Percentiles rank a stretch among this genome's conserved stretches.
Evolutionary conservation across 2,888 invertebrate species (phyloP).

Genomic region (Anoncus sp.): DNA sequence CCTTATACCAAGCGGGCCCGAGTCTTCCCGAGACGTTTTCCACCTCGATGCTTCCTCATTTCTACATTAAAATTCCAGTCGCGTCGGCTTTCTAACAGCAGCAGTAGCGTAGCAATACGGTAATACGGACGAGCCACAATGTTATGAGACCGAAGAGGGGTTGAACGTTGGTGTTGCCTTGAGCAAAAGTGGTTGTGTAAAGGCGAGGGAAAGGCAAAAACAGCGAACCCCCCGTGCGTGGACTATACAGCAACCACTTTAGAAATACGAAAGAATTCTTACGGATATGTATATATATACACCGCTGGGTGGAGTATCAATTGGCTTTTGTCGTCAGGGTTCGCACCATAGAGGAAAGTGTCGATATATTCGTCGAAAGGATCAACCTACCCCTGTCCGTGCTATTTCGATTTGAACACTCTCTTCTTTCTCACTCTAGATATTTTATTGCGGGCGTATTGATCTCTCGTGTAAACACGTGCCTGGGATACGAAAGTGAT

Average conservation of each 20-base stretch:
- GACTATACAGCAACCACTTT: conserved; percentile 55
- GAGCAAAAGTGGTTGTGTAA: conserved; percentile 27
- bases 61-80: conserved; percentile 76
- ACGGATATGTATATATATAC: conserved; percentile 11
- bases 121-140: conserved; percentile 48
- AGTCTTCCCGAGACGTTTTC: conserved; percentile 51
- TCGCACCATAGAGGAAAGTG: conserved; percentile 36
- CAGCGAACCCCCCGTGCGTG: conserved; percentile 45
- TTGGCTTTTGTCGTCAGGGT: conserved; percentile 46
- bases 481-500: conserved; percentile 31
- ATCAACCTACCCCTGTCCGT: conserved; percentile 41
- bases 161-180: conserved; percentile 36
- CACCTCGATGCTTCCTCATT: conserved; percentile 56
- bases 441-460: conserved; percentile 50
- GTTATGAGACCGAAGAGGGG: conserved; percentile 29
- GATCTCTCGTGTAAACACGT: conserved; percentile 44
- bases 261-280: conserved; percentile 54
- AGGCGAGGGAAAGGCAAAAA: conserved; percentile 36
- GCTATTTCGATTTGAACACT: conserved; percentile 22
- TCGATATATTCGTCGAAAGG: conserved; percentile 50
- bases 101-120: conserved; percentile 22
- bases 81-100: conserved; percentile 28
- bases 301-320: conserved; percentile 51
- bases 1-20: conserved; percentile 25
- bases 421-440: conserved; percentile 21